Percentiles rank a stretch among this genome's conserved stretches.
phyloP scores from a whole-genome alignment of 2,797 vertebrate species.

The Xiphorhynchus erythropygius region DNA sequence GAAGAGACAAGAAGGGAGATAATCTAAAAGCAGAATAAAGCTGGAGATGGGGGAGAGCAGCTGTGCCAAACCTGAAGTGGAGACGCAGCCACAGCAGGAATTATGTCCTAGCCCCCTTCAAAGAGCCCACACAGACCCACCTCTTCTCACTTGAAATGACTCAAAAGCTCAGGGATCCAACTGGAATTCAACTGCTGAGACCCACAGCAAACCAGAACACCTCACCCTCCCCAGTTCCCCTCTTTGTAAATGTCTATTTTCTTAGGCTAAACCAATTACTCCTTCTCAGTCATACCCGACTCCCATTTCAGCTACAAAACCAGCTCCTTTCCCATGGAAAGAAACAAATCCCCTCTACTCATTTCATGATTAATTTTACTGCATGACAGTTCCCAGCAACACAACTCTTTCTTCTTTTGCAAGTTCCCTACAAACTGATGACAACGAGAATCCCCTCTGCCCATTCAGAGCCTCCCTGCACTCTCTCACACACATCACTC shows the following conservation, averaged over 20 bases:
- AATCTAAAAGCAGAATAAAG: not conserved
- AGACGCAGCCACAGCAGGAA: not conserved
- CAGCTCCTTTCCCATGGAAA: not conserved
- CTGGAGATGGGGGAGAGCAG: not conserved
- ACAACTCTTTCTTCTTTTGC: not conserved
- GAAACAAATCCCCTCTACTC: not conserved
- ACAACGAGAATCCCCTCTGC: conserved; percentile 12
- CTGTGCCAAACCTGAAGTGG: not conserved
- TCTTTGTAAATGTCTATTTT: not conserved
- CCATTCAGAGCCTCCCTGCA: not conserved
- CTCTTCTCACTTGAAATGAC: not conserved
- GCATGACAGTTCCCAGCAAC: not conserved
- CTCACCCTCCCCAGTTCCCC: not conserved
- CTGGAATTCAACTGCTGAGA: not conserved
- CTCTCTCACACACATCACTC: not conserved
- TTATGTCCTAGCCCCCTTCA: not conserved
- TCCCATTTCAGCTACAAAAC: not conserved
- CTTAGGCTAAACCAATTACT: not conserved
- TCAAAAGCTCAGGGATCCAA: not conserved
- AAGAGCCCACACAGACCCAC: not conserved
- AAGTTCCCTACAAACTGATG: not conserved
- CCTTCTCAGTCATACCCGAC: not conserved
- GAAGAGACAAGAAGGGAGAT: not conserved
- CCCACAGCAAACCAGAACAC: not conserved
- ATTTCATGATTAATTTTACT: not conserved